A percentile compares a stretch with the other conserved stretches of the same genome.
Conservation (phyloP, 2,797 vertebrate species). For the Arrhamphus sclerolepis region DNA sequence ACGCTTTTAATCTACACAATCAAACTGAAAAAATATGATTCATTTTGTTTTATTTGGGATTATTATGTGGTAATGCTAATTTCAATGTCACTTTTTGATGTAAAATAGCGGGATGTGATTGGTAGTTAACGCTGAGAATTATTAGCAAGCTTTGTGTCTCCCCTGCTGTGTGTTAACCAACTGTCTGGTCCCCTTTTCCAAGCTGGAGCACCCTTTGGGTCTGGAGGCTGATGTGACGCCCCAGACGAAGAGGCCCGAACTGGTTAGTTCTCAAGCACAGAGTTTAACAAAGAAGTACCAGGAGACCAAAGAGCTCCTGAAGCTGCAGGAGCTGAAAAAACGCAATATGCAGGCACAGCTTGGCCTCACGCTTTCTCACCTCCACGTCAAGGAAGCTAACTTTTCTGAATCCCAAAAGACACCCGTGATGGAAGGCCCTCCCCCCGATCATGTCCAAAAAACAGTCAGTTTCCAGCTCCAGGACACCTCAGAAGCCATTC, state of each 20-base stretch:
- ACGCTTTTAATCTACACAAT: conserved; percentile 69
- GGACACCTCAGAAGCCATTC: conserved; percentile 75
- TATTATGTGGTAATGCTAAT: conserved; percentile 45
- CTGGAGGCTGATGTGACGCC: conserved; percentile 83
- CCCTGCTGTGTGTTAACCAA: conserved; percentile 88
- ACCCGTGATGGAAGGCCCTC: conserved; percentile 66
- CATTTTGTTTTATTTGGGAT: conserved; percentile 45
- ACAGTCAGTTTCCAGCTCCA: conserved; percentile 69
- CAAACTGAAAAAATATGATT: conserved; percentile 29
- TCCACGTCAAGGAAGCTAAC: conserved; percentile 76
- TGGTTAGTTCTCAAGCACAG: conserved; percentile 88
- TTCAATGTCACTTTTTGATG: conserved; percentile 49
- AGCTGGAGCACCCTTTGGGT: conserved; percentile 87
- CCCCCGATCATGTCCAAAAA: conserved; percentile 71
- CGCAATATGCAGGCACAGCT: conserved; percentile 88
- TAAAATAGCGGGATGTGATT: conserved; percentile 40
- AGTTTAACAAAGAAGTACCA: conserved; percentile 89
- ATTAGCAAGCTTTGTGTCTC: conserved; percentile 77
- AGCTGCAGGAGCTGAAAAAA: conserved; percentile 88
- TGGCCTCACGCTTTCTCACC: conserved; percentile 83
- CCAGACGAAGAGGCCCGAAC: conserved; percentile 86
- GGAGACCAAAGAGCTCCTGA: conserved; percentile 89
- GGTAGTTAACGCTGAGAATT: conserved; percentile 56
- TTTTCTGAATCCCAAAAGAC: conserved; percentile 75
- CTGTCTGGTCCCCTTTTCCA: conserved; percentile 90